A percentile compares a stretch with the other conserved stretches of the same genome.
Conservation (phyloP, 2,888 invertebrate species). For the Leptinotarsa juncta region DNA sequence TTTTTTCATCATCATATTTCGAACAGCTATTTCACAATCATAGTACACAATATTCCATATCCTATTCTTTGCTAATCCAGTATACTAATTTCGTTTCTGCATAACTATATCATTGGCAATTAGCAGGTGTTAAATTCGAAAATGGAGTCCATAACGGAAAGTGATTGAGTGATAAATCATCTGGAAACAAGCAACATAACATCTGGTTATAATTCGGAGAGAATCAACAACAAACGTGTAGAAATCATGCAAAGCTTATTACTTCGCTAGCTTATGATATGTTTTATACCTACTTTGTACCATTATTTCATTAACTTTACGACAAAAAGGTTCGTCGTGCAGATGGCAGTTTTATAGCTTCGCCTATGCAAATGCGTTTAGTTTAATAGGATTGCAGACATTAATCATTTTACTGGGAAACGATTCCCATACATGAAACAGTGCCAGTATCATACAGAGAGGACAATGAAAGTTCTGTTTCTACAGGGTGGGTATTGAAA, state of each 20-base stretch:
- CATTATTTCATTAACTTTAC: slow-evolving; percentile 23
- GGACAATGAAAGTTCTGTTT: background rate
- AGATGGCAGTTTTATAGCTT: slow-evolving; percentile 27
- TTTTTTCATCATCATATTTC: too few relatives aligned
- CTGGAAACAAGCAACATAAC: background rate
- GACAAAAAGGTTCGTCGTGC: slow-evolving; percentile 23
- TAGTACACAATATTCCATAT: too few relatives aligned
- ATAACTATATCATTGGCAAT: too few relatives aligned
- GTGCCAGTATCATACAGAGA: background rate
- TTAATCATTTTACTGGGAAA: slow-evolving; percentile 21
- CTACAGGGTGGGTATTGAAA: too few relatives aligned
- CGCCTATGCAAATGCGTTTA: slow-evolving; percentile 26
- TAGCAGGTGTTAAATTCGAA: too few relatives aligned
- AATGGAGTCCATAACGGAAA: too few relatives aligned
- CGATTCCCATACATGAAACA: background rate
- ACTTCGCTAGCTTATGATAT: background rate
- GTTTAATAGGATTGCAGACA: slow-evolving; percentile 26
- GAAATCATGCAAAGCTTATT: slow-evolving; percentile 5
- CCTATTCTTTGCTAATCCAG: too few relatives aligned
- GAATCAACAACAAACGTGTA: slow-evolving; percentile 1
- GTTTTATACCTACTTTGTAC: slow-evolving; percentile 8
- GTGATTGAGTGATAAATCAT: background rate
- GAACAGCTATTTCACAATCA: too few relatives aligned
- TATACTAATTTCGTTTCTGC: too few relatives aligned
- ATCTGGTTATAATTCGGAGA: background rate